Percentiles rank a stretch among this genome's conserved stretches.
These are phyloP conservation scores for Poeciliopsis occidentalis DNA, from an alignment of 2,113 vertebrate species.

Conservation along the genomic window DNA sequence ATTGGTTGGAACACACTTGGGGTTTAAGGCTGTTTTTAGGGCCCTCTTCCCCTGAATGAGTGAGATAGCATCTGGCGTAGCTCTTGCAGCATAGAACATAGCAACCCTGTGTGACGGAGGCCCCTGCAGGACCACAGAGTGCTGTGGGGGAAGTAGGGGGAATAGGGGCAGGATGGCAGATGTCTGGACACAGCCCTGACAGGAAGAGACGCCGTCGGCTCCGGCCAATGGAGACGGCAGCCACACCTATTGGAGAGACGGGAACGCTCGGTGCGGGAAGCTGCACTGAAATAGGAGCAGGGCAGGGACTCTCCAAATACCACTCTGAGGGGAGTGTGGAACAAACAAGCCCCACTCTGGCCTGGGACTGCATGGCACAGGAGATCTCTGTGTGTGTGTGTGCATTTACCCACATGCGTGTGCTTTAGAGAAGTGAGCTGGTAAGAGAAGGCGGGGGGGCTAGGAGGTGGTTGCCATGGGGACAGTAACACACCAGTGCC, in stretches of 20 bases:
- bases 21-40: constrained; percentile 1
- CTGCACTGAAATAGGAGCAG: constrained; percentile 78
- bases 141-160: background rate
- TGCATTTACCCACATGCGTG: constrained; percentile 51
- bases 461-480: constrained; percentile 82
- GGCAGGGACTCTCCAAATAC: constrained; percentile 72
- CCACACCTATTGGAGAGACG: constrained; percentile 72
- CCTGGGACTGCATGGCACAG: constrained; percentile 58
- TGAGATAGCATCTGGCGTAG: constrained; percentile 15
- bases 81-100: constrained; percentile 15
- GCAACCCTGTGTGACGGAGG: constrained; percentile 16
- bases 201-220: constrained; percentile 58
- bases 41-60: background rate
- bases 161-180: constrained; percentile 27
- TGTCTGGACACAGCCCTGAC: constrained; percentile 53
- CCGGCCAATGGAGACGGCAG: constrained; percentile 49
- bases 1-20: background rate
- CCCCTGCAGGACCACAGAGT: constrained; percentile 19
- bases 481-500: constrained; percentile 85
- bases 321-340: constrained; percentile 70
- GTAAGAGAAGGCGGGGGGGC: constrained; percentile 44
- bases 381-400: constrained; percentile 26
- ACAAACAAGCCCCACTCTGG: constrained; percentile 71
- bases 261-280: constrained; percentile 61
- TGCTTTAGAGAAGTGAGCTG: constrained; percentile 62